Base-by-base conservation (phyloP, 1,140 invertebrate genomes). In the Pararge aegeria region DNA sequence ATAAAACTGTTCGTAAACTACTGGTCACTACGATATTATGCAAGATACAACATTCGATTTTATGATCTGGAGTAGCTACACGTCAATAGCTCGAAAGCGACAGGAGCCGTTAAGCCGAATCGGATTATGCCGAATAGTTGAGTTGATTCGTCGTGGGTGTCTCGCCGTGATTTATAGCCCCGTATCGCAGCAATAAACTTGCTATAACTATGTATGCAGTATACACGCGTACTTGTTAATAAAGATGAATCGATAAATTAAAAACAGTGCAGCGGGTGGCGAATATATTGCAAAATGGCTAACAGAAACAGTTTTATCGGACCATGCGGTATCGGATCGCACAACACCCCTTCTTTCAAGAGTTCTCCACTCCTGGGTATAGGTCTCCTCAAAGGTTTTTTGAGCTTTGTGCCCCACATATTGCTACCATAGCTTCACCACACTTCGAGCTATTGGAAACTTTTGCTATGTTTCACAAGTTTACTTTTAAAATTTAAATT, bases 101-200 rank as follows among this genome's bases (percentile, higher is more conserved):
- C 69, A 67, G 68, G 55, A 78, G 70, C 68, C 64, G 68, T 70
- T 78, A 79, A 74, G 68, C 65, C 64, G 54, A 55, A 18, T 61
- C 61, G 70, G 75, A 78, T 76, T 75, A 78, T 62, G 58, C 63
- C 73, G 64, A 73, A 63, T 63, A 52, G 42, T 73, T 64, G 64
- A 63, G 54, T 72, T 66, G 56, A 61, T 51, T 44, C 72, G 53
- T 75, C 79, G 80, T 80, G 79, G 78, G 79, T 86, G 80, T 82
- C 78, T 81, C 66, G 50, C 27, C 48, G 49, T 76, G 76, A 78
- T 82, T 83, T 79, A 86, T 74, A 70, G 70, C 61, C 49, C 12
- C 53, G 27, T 59, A 70, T 68, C 60, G 61, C 68, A 55, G 61
- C 68, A 70, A 74, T 73, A 53, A 63, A 67, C 59, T 71, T 73